These are phyloP conservation scores for Zosterops borbonicus DNA, from an alignment of 2,113 vertebrate genomes.

Conservation along the genomic window DNA sequence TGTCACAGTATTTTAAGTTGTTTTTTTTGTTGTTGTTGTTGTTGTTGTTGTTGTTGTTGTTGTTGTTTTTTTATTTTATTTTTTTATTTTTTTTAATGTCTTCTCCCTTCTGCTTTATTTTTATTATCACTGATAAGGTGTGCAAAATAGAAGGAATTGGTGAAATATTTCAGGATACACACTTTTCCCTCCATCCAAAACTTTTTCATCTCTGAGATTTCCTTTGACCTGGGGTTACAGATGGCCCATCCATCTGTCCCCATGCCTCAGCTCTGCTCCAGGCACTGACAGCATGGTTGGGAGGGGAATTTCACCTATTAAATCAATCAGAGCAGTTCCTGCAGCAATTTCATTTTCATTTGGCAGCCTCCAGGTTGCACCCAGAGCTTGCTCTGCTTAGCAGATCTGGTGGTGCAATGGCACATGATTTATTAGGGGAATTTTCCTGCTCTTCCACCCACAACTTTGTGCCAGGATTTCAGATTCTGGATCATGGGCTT, in stretches of 20 bases:
- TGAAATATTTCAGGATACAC: neutral
- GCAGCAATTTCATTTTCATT: neutral
- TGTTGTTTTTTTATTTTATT: too few relatives aligned
- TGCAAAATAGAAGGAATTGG: neutral
- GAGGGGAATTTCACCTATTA: neutral
- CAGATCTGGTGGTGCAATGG: neutral
- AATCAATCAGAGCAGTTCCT: neutral
- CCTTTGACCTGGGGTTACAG: neutral
- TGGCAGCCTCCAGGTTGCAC: neutral
- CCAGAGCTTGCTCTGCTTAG: neutral
- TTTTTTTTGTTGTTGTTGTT: too few relatives aligned
- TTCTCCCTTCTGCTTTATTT: neutral
- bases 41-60: too few relatives aligned
- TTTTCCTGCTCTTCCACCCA: neutral
- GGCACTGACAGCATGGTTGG: neutral
- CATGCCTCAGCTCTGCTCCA: neutral
- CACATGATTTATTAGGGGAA: neutral
- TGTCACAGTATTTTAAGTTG: neutral
- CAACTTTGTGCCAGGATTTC: neutral
- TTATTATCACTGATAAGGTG: neutral
- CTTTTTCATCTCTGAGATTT: neutral
- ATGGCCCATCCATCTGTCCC: neutral
- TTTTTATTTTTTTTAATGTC: neutral
- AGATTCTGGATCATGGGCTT: fast-evolving
- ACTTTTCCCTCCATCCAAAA: fast-evolving